Evolutionary conservation across 2,888 invertebrate species (phyloP), one percentile per base, ranked within the genome.

Genomic region (Ectemnius lituratus): DNA sequence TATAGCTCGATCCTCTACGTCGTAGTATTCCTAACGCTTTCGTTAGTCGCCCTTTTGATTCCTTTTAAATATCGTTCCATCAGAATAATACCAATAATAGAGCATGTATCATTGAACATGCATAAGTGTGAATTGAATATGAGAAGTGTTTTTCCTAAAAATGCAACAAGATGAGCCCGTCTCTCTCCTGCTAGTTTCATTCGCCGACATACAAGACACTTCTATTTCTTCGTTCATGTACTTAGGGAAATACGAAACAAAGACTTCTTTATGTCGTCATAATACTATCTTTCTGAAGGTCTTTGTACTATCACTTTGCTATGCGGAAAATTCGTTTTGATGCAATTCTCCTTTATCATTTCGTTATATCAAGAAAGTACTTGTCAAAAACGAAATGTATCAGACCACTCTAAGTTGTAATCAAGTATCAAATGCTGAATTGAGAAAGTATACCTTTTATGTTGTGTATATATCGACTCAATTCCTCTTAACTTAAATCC

Each of bases 1-100:
- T 88, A 87, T 86, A 88, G 87, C 80, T 84, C 84, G 83, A 85
- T 86, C 76, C 73, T 67, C 69, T 49, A 68, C 73, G 65, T 63
- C 69, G 70, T 58, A 60, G 58, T 71, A 70, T 62, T 59, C 60
- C 18, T 68, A 71, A 76, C 45, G 49, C 61, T 66, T n/a, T 63
- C 5, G 37, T 37, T 23, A 23, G 37, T 37, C 37, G 37, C 37
- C 70, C 68, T 20, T 23, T 71, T 71, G 67, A 76, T 63, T 63
- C 67, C 75, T 18, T 37, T 76, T 68, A 63, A 71, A 47, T 20
- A 68, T 67, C 49, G 72, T 52, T 52, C 64, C 66, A 70, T 66
- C 71, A 73, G 63, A 52, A 66, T 59, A 56, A 59, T 45, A 62
- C 28, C 27, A 45, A 60, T 60, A 37, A 37, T 11, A 37, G 37